Percentiles rank a stretch among this genome's conserved stretches.
Conservation (phyloP, 2,888 invertebrate species). For the Apeira syringaria region DNA sequence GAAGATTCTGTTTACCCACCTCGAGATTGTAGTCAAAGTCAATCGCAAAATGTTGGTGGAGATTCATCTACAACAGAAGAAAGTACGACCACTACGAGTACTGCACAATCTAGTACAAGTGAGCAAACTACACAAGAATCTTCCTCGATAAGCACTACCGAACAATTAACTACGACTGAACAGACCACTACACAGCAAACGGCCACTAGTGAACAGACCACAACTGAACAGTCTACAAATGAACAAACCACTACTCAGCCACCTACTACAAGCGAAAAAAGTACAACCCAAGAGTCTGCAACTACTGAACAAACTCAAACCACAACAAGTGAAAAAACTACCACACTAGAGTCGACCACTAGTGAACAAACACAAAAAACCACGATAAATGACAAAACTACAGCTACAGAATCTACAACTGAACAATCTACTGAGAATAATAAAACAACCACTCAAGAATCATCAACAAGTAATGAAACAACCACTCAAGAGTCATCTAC, state of each 20-base stretch:
- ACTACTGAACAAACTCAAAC: slow-evolving; percentile 21
- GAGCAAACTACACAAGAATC: slow-evolving; percentile 26
- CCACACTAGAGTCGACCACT: slow-evolving; percentile 30
- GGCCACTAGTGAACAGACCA: slow-evolving; percentile 34
- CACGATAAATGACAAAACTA: slow-evolving; percentile 37
- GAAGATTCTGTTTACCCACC: slow-evolving; percentile 86
- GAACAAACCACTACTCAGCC: slow-evolving; percentile 31
- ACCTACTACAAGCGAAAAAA: slow-evolving; percentile 17
- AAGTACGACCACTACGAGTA: slow-evolving; percentile 37
- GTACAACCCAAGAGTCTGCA: slow-evolving; percentile 25
- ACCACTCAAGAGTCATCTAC: slow-evolving; percentile 32
- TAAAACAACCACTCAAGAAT: slow-evolving; percentile 30
- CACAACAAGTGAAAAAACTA: slow-evolving; percentile 31
- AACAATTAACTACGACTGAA: slow-evolving; percentile 27
- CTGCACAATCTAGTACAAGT: slow-evolving; percentile 32
- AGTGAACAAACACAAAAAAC: slow-evolving; percentile 25
- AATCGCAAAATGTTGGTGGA: slow-evolving; percentile 39
- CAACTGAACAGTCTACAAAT: slow-evolving; percentile 30
- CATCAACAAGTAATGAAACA: slow-evolving; percentile 22
- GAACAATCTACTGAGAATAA: slow-evolving; percentile 28
- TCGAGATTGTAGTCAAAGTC: slow-evolving; percentile 63
- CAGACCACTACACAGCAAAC: slow-evolving; percentile 29
- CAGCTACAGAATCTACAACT: slow-evolving; percentile 32
- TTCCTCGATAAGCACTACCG: too few species aligned
- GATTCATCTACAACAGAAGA: slow-evolving; percentile 24